These are phyloP conservation scores for Eurytoma californica DNA, from an alignment of 2,888 invertebrate genomes.

Conservation along the genomic window DNA sequence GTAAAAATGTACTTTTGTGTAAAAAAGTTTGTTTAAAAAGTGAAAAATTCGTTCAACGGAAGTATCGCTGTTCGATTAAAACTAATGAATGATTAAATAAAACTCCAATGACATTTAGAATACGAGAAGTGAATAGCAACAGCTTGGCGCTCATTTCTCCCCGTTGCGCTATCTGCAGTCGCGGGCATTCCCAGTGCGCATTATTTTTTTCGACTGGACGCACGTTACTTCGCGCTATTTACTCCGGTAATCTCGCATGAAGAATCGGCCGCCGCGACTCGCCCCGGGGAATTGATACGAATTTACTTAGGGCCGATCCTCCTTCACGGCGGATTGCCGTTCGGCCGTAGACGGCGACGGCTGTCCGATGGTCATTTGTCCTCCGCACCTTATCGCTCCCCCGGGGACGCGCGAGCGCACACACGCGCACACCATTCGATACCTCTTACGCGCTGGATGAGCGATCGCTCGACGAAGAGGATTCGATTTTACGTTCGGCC, in stretches of 20 bases:
- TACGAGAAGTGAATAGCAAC: neutral
- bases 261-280: slow-evolving; percentile 68
- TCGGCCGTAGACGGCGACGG: slow-evolving; percentile 13
- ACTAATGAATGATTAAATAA: too few relatives aligned
- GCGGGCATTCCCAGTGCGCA: too few relatives aligned
- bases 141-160: slow-evolving; percentile 14
- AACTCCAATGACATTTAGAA: too few relatives aligned
- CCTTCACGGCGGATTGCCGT: slow-evolving; percentile 42
- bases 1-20: too few relatives aligned
- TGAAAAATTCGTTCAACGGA: too few relatives aligned
- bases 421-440: neutral
- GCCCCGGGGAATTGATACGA: slow-evolving; percentile 71
- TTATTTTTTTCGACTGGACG: too few relatives aligned
- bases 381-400: slow-evolving; percentile 72
- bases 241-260: slow-evolving; percentile 73
- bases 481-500: slow-evolving; percentile 12
- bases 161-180: slow-evolving; percentile 6
- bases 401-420: slow-evolving; percentile 61
- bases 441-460: too few relatives aligned
- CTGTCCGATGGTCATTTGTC: slow-evolving; percentile 71
- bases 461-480: neutral
- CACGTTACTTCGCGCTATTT: slow-evolving; percentile 64
- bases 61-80: too few relatives aligned
- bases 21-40: too few relatives aligned
- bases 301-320: slow-evolving; percentile 74